Base-by-base conservation (phyloP, 2,113 vertebrate genomes). In the Mystacornis crossleyi region DNA sequence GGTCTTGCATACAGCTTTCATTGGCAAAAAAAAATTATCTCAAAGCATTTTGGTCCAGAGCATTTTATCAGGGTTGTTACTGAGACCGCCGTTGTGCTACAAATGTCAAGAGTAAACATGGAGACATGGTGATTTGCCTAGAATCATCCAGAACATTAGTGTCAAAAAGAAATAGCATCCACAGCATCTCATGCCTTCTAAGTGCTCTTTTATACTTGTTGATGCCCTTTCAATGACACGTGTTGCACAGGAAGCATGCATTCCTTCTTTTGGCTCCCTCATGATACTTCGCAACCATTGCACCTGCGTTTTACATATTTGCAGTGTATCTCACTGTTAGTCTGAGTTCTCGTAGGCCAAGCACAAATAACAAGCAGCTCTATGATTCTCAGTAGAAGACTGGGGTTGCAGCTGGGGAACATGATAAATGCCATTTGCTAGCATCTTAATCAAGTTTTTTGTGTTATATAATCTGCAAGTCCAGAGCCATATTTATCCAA, bases 221-320 rank as follows among this genome's bases (percentile, higher is more conserved):
- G 34, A n/a, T 75, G 40, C 19, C 11, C 26, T 71, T 91, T 64
- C 21, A 55, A 51, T 70, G 31, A 12, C 21, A 40, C 4, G 17
- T 62, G 47, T 82, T 66, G 9, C 14, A 91, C 0, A 4, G 16
- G 23, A 89, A 77, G 24, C 13, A 31, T 12, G 8, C 60, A n/a
- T 55, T 54, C 20, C 24, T 89, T 62, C 34, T 67, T 72, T 86
- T 55, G 53, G 8, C 5, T 20, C 25, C 5, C 15, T 29, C 29
- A 23, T 34, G 29, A 16, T 47, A 19, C 15, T 72, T 69, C 0
- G 0, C 26, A 80, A 20, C 21, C 14, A 29, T 21, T 54, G 43
- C 14, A 47, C 7, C 4, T 34, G 15, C 9, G 20, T 48, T 47
- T 81, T 48, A 31, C 2, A 2, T 54, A 36, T 31, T 54, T 75